Base-by-base conservation (phyloP, 2,797 vertebrate genomes). In the Natrix natrix region DNA sequence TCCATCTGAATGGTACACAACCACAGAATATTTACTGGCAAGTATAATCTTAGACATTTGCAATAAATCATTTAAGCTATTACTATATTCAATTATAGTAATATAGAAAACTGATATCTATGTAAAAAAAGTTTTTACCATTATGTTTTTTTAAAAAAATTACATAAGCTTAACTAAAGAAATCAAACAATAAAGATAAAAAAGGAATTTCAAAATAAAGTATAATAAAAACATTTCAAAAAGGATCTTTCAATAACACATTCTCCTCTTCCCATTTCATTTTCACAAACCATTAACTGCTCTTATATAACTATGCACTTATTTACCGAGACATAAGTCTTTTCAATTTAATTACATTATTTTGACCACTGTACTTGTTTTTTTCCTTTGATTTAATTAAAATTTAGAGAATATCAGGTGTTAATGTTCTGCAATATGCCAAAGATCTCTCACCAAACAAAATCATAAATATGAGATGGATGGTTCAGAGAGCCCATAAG, bases 391-490 rank as follows among this genome's bases (percentile, higher is more conserved):
- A 48, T 24, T 48, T 12, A n/a, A 93, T 43, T 14, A 0, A 26
- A 43, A 22, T 11, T 28, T 74, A 88, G 56, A 37, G 74, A 83
- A 83, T 24, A 48, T 83, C 86, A 92, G 48, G 17, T 55, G n/a
- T 48, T 54, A 26, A 6, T 55, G 20, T 63, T 37, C 48, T 52
- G 22, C n/a, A 32, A 61, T 37, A 61, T 54, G 11, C n/a, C 66
- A 86, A 69, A 88, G 24, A 91, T 7, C 52, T 37, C 57, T 63
- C 24, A 56, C 61, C 88, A 92, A 90, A 90, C 13, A 1, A 48
- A 54, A 0, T 3, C 26, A 20, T 0, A 1, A 1, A 0, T 13
- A 88, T 2, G n/a, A 20, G 74, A 56, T 13, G 8, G 0, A 0
- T 55, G 32, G 91, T 2, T 17, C 0, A 74, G 69, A 56, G 26